Evolutionary conservation across 2,888 invertebrate species (phyloP), one percentile per base, ranked within the genome.

Genomic region (Drosophila austrosaltans): DNA sequence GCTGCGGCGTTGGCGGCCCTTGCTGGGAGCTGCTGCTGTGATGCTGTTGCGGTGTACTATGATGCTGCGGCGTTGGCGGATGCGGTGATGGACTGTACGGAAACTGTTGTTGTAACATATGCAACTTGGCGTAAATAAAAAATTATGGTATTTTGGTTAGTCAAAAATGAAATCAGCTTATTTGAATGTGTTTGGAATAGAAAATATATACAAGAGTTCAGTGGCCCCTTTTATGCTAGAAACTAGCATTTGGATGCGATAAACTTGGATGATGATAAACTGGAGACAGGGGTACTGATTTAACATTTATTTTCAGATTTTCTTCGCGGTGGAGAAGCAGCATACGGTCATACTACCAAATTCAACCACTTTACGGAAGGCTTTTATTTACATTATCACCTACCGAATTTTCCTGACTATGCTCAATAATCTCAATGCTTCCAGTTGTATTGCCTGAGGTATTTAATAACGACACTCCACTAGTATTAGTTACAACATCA

Each of bases 401-500:
- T 91, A 93, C 92, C 90, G 92, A 92, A 85, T 92, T 92, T 81
- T 92, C 92, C 81, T 92, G 92, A 90, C 92, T 93, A 79, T 92
- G 92, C 72, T 92, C 92, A 67, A 92, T 92, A 75, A 92, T 92
- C 86, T 92, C 92, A 89, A 92, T 91, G 89, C 91, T 92, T 76
- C 90, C 92, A 60, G 90, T 91, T 72, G 91, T 92, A 60, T 91
- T 92, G 76, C 91, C 91, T 66, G 91, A 90, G 63, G 91, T 90
- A 70, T 91, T 92, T 61, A 89, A 90, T 53, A 91, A 86, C 68
- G 91, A 89, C 58, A 90, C 85, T 76, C 91, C 91, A 69, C 90
- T 91, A 36, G 90, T 85, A 61, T 91, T 90, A 64, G 89, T 79
- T 65, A 94, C 91, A 60, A 94, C 91, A 74, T 96, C 96, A 91